Evolutionary conservation across 2,113 vertebrate genomes (phyloP).

Genomic region (Macroglossus sobrinus): DNA sequence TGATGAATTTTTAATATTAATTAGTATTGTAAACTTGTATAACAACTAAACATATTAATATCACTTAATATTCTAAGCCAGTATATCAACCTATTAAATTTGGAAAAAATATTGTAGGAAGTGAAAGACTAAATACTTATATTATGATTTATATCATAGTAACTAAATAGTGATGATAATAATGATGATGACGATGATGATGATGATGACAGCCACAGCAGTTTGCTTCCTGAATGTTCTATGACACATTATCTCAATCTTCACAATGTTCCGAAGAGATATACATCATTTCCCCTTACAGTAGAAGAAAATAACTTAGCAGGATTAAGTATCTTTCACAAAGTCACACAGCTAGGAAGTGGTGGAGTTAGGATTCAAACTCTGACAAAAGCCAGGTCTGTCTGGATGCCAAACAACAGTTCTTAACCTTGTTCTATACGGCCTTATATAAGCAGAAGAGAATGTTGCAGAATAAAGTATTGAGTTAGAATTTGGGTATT

Average conservation of each 20-base stretch:
- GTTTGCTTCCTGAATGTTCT: neutral
- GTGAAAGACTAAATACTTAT: neutral
- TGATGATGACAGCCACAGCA: rapidly evolving
- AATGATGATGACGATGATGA: too few relatives aligned
- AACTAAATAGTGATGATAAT: neutral
- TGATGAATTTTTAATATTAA: neutral
- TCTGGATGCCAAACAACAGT: neutral
- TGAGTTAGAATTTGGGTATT: neutral
- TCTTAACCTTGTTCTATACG: neutral
- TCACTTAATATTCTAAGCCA: neutral
- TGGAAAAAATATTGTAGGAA: neutral
- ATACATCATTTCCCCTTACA: neutral
- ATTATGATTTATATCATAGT: neutral
- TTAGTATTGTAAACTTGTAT: neutral
- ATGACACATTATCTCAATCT: neutral
- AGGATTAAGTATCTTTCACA: neutral
- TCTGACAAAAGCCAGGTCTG: neutral
- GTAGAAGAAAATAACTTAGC: neutral
- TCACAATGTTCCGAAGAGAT: neutral
- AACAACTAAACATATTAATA: neutral
- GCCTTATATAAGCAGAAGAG: neutral
- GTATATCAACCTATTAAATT: neutral
- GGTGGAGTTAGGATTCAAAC: neutral
- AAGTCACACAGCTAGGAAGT: neutral
- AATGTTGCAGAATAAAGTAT: neutral